These are phyloP conservation scores for Chelon auratus DNA, from an alignment of 2,797 vertebrate species.

Conservation along the genomic window DNA sequence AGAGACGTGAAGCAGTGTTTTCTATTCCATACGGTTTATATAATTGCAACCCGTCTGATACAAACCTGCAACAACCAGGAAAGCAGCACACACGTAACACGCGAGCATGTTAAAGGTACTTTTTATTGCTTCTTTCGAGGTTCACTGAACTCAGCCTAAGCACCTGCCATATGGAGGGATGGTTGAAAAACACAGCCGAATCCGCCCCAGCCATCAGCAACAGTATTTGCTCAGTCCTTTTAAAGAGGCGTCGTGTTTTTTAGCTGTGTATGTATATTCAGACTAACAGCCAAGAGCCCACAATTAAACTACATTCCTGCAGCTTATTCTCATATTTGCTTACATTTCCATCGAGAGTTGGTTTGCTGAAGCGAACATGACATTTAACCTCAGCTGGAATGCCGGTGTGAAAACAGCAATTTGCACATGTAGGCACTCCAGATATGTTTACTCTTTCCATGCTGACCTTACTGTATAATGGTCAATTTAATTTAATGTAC, in stretches of 20 bases:
- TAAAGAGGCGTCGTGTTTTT: slow-evolving; percentile 41
- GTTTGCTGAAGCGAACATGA: slow-evolving; percentile 46
- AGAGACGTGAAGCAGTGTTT: slow-evolving; percentile 45
- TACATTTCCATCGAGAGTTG: slow-evolving; percentile 51
- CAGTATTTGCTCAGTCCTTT: slow-evolving; percentile 60
- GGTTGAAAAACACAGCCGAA: slow-evolving; percentile 55
- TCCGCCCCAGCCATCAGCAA: slow-evolving; percentile 59
- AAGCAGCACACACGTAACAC: slow-evolving; percentile 59
- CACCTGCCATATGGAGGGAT: slow-evolving; percentile 67
- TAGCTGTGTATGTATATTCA: slow-evolving; percentile 34
- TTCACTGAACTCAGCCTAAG: slow-evolving; percentile 71
- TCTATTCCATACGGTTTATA: slow-evolving; percentile 16
- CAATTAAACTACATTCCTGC: slow-evolving; percentile 48
- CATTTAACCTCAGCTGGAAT: slow-evolving; percentile 30
- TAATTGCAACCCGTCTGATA: slow-evolving; percentile 52
- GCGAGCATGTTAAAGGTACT: slow-evolving; percentile 43
- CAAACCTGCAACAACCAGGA: slow-evolving; percentile 46
- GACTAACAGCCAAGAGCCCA: slow-evolving; percentile 31
- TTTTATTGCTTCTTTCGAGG: slow-evolving; percentile 70
- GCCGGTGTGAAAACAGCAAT: slow-evolving; percentile 45
- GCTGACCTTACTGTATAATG: slow-evolving; percentile 36
- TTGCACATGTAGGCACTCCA: slow-evolving; percentile 35
- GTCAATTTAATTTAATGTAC: slow-evolving; percentile 39
- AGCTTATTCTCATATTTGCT: slow-evolving; percentile 49
- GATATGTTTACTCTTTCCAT: slow-evolving; percentile 23